These are phyloP conservation scores for Choloepus hoffmanni DNA, from an alignment of 2,113 vertebrate genomes.

Conservation along the genomic window DNA sequence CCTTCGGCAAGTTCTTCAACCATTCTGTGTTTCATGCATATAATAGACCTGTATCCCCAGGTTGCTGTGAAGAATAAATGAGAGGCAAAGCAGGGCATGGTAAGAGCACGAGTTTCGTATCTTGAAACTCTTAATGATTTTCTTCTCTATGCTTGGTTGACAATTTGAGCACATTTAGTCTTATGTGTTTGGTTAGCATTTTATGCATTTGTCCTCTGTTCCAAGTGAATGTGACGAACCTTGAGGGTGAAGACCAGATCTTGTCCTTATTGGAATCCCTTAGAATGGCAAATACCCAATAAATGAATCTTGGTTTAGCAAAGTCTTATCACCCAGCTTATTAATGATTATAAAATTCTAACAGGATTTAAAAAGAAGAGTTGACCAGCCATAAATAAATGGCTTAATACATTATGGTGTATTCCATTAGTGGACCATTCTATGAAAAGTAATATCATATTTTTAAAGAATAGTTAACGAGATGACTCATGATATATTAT, in stretches of 20 bases:
- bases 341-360: conserved; percentile 17
- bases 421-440: background rate
- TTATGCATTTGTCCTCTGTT: background rate
- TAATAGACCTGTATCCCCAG: background rate
- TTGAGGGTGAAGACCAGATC: background rate
- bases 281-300: background rate
- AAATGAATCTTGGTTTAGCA: background rate
- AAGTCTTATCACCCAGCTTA: background rate
- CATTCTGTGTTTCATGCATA: background rate
- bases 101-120: background rate
- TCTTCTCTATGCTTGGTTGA: background rate
- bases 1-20: background rate
- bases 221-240: background rate
- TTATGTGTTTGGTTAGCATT: background rate
- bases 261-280: background rate
- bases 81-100: background rate
- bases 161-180: background rate
- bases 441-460: conserved; percentile 13
- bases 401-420: background rate
- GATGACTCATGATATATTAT: background rate
- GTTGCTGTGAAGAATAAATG: background rate
- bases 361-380: background rate
- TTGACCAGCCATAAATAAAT: background rate
- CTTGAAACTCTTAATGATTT: background rate
- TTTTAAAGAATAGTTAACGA: conserved; percentile 48